phyloP scores from a whole-genome alignment of 2,797 vertebrate species.

The Mycteria americana region DNA sequence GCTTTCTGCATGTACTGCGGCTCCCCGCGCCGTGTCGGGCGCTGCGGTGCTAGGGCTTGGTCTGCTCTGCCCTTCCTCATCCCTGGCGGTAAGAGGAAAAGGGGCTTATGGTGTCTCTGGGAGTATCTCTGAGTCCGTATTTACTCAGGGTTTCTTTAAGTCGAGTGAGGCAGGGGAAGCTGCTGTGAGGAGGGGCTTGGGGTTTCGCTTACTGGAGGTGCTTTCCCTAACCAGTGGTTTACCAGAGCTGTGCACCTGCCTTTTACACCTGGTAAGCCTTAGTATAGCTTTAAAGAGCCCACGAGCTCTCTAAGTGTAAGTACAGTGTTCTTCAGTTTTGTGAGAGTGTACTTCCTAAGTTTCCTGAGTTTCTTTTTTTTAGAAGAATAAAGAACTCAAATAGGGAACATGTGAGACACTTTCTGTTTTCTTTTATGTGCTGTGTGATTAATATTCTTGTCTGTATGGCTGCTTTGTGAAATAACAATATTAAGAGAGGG shows the following conservation, averaged over 20 bases:
- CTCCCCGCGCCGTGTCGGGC: neutral
- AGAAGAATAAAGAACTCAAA: neutral
- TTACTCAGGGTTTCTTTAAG: neutral
- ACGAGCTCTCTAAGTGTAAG: neutral
- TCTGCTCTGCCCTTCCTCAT: neutral
- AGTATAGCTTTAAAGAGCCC: neutral
- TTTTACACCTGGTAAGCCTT: neutral
- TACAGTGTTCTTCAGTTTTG: neutral
- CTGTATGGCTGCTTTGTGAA: neutral
- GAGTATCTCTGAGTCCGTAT: accelerated
- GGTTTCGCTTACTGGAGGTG: accelerated
- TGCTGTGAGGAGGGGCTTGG: neutral
- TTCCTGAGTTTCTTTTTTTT: neutral
- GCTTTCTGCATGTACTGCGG: neutral
- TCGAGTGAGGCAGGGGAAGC: neutral
- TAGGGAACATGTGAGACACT: neutral
- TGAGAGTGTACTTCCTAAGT: neutral
- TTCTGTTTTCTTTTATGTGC: neutral
- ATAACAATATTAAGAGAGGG: neutral
- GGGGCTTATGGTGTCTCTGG: neutral
- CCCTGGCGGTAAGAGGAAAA: too few relatives aligned
- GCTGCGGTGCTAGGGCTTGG: accelerated
- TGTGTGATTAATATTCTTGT: neutral
- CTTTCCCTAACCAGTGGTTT: neutral
- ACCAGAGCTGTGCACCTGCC: neutral